phyloP scores from a whole-genome alignment of 2,797 vertebrate species.

The Pangasius larnaudii region DNA sequence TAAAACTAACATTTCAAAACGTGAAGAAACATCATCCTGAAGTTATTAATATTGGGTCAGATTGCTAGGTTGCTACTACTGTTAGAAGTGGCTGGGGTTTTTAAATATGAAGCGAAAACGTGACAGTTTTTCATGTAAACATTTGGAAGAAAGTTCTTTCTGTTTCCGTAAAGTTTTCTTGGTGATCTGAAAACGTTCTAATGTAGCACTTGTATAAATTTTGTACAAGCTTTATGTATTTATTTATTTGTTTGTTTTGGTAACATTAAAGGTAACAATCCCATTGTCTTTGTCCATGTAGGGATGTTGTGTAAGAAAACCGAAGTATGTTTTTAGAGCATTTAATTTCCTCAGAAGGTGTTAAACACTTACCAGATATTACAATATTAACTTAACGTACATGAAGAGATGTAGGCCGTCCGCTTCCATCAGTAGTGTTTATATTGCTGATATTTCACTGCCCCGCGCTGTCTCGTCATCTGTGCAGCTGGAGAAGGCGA shows the following conservation, averaged over 20 bases:
- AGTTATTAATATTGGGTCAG: too few species aligned
- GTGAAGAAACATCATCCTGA: too few species aligned
- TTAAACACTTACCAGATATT: not conserved
- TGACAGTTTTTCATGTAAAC: too few species aligned
- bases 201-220: not conserved
- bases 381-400: not conserved
- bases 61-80: too few species aligned
- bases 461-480: not conserved
- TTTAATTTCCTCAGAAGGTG: not conserved
- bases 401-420: not conserved
- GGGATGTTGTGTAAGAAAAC: not conserved
- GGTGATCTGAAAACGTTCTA: not conserved
- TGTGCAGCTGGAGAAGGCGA: conserved; percentile 80
- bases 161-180: not conserved
- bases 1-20: too few species aligned
- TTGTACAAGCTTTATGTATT: not conserved
- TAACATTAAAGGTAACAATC: not conserved
- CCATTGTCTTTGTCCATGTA: not conserved
- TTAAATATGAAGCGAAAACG: too few species aligned
- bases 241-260: not conserved
- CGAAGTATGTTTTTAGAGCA: not conserved
- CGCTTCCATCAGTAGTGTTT: not conserved
- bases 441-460: not conserved
- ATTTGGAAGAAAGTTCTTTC: too few species aligned
- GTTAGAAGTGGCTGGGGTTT: too few species aligned